A percentile compares a stretch with the other conserved stretches of the same genome.
Conservation (phyloP, 2,888 invertebrate genomes). For the Augochlorella aurata region DNA sequence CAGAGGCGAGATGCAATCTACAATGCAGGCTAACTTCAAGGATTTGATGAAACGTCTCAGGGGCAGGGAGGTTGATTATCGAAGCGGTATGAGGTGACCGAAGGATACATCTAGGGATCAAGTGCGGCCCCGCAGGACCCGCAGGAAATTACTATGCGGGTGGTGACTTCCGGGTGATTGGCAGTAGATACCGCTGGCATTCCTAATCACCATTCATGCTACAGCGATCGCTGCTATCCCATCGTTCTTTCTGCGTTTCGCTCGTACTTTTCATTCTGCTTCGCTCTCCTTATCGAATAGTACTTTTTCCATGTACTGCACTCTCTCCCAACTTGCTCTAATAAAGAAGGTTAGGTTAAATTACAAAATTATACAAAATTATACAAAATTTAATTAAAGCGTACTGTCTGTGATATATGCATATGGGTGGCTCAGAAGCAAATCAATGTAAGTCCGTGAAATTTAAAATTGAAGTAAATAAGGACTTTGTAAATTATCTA, state of each 20-base stretch:
- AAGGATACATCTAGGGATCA: slow-evolving; percentile 52
- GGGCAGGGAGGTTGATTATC: slow-evolving; percentile 58
- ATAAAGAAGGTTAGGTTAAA: neutral
- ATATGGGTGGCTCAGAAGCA: too few species aligned
- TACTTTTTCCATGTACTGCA: neutral
- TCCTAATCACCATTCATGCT: slow-evolving; percentile 66
- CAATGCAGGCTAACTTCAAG: slow-evolving; percentile 30
- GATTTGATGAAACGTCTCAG: slow-evolving; percentile 36
- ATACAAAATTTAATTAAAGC: neutral
- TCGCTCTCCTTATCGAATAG: neutral
- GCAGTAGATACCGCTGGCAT: slow-evolving; percentile 72
- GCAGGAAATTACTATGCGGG: slow-evolving; percentile 74
- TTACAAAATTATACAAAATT: neutral
- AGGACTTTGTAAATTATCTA: too few species aligned
- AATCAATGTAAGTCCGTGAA: too few species aligned
- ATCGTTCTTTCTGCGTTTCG: neutral
- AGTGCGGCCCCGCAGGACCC: slow-evolving; percentile 52
- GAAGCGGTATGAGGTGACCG: slow-evolving; percentile 37
- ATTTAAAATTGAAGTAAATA: too few species aligned
- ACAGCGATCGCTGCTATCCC: slow-evolving; percentile 46
- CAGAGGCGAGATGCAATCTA: slow-evolving; percentile 36
- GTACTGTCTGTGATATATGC: neutral
- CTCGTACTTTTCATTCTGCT: slow-evolving; percentile 5
- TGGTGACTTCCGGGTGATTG: slow-evolving; percentile 72
- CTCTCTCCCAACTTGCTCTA: neutral